Base-by-base conservation (phyloP, 2,113 vertebrate genomes). In the Esox niger region DNA sequence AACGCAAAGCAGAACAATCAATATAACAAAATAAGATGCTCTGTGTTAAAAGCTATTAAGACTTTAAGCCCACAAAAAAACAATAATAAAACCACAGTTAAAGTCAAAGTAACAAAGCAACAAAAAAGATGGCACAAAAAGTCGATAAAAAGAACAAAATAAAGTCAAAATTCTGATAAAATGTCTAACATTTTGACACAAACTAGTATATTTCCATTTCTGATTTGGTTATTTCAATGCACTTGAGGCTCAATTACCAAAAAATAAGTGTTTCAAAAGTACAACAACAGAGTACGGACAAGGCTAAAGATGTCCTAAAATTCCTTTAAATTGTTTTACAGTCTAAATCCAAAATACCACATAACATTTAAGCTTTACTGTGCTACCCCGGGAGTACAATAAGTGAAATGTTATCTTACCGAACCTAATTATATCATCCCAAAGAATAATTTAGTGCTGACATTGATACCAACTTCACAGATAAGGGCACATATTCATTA, bases 71-170 rank as follows among this genome's bases (percentile, higher is more conserved):
- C 73, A 74, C 26, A 26, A 62, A 38, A 8, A 46, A 74, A 52
- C 62, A 15, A 43, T 2, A 58, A 59, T 52, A 68, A 62, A 69
- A 8, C n/a, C 35, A 10, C 47, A 56, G 31, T 20, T 52, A 80
- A 71, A 68, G 69, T 68, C 69, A 74, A 66, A 38, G 26, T 66
- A 82, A 81, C 69, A 78, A 81, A 82, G 75, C 77, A 79, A 68
- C 13, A 68, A 66, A 32, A 75, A 64, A 71, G 71, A 86, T 90
- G 88, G 88, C 90, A 91, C 88, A 84, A 70, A 77, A 55, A 38
- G 66, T 61, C 75, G 62, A n/a, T n/a, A n/a, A n/a, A 62, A 75
- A 71, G 23, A 49, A 56, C 47, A 20, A 3, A 74, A 20, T n/a
- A 43, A 62, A 21, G 63, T 68, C 66, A 65, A 35, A 71, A 56